phyloP scores from a whole-genome alignment of 1,140 invertebrate genomes.

The Aphis gossypii region DNA sequence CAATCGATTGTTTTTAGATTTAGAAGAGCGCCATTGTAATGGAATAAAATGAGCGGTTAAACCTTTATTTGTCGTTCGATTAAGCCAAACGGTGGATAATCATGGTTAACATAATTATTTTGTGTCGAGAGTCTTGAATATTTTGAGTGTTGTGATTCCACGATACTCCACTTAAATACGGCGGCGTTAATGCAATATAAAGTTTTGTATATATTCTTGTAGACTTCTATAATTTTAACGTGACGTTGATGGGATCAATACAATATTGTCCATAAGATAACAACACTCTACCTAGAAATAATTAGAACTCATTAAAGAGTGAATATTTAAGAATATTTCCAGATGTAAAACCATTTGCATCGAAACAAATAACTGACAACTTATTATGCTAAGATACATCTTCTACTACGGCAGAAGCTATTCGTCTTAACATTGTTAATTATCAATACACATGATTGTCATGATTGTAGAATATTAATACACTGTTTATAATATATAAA shows the following conservation, averaged over 20 bases:
- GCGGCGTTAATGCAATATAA: neutral
- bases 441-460: neutral
- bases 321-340: neutral
- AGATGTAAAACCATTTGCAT: neutral
- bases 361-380: neutral
- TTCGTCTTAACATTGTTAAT: neutral
- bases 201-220: neutral
- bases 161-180: neutral
- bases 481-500: too few relatives aligned
- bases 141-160: neutral
- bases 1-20: constrained; percentile 17
- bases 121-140: neutral
- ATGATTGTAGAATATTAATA: neutral
- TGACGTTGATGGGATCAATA: neutral
- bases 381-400: neutral
- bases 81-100: neutral
- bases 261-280: neutral
- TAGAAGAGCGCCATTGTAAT: neutral
- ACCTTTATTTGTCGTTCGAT: neutral
- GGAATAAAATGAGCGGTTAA: neutral
- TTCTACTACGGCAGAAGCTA: neutral
- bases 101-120: neutral
- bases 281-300: neutral
- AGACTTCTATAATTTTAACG: neutral
- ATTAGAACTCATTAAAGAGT: neutral